Evolutionary conservation across 2,797 vertebrate species (phyloP).

Genomic region (Sebastes glaucus): DNA sequence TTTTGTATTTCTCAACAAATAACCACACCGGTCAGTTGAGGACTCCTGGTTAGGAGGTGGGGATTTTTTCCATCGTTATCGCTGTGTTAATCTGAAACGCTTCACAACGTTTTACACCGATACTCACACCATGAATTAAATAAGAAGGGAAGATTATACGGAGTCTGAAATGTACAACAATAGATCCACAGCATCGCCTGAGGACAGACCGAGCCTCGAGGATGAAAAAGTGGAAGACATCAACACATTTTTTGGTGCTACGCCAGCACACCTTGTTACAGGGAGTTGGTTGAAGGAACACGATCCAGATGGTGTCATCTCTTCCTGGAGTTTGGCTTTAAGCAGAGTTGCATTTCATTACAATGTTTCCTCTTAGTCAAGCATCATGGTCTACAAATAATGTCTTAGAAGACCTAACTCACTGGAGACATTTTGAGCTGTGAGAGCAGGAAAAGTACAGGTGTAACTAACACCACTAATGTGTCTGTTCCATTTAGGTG

Average conservation of each 20-base stretch:
- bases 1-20: neutral
- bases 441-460: neutral
- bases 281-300: neutral
- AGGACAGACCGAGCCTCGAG: neutral
- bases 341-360: neutral
- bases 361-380: neutral
- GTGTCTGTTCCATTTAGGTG: neutral
- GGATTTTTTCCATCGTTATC: neutral
- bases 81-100: neutral
- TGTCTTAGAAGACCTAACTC: neutral
- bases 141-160: slow-evolving; percentile 12
- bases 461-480: too few relatives aligned
- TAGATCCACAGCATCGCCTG: neutral
- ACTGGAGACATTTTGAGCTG: neutral
- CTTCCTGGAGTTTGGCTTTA: neutral
- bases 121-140: neutral
- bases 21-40: slow-evolving; percentile 3
- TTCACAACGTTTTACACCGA: neutral
- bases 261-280: neutral
- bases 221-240: neutral
- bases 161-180: neutral
- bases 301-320: slow-evolving; percentile 21
- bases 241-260: neutral
- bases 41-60: neutral
- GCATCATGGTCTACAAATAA: neutral